phyloP scores from a whole-genome alignment of 2,113 vertebrate species.

The Sciurus niger region DNA sequence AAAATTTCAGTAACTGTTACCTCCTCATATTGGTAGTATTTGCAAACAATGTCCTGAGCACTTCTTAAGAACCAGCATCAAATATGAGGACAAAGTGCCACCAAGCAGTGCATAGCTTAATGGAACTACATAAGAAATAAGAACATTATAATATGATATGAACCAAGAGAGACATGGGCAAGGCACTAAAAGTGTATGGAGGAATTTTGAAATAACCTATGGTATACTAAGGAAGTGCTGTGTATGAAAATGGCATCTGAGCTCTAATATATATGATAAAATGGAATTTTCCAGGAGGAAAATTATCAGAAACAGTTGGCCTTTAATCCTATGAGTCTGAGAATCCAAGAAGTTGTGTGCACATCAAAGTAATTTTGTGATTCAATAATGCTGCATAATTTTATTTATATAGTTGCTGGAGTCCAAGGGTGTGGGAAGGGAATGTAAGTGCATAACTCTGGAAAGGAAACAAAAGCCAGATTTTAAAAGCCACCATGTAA shows the following conservation, averaged over 20 bases:
- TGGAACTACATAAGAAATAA: background rate
- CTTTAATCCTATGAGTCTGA: background rate
- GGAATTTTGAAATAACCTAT: background rate
- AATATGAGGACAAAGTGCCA: background rate
- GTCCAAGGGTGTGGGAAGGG: background rate
- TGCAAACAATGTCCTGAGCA: background rate
- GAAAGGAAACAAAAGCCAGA: background rate
- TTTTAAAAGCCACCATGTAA: background rate
- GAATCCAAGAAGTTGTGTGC: background rate
- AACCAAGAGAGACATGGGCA: background rate
- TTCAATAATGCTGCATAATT: background rate
- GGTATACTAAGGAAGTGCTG: background rate
- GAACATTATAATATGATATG: background rate
- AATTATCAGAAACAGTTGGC: background rate
- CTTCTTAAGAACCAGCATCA: background rate
- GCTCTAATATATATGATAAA: background rate
- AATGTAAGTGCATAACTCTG: background rate
- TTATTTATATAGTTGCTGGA: slow-evolving; percentile 10
- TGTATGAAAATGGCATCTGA: background rate
- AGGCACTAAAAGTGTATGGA: background rate
- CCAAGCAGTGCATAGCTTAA: background rate
- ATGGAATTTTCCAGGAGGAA: background rate
- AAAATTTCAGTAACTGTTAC: background rate
- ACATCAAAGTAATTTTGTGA: slow-evolving; percentile 7
- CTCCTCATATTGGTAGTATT: background rate